Percentiles rank a stretch among this genome's conserved stretches.
Conservation (phyloP, 2,888 invertebrate genomes). For the Himalopsyche tibetana region DNA sequence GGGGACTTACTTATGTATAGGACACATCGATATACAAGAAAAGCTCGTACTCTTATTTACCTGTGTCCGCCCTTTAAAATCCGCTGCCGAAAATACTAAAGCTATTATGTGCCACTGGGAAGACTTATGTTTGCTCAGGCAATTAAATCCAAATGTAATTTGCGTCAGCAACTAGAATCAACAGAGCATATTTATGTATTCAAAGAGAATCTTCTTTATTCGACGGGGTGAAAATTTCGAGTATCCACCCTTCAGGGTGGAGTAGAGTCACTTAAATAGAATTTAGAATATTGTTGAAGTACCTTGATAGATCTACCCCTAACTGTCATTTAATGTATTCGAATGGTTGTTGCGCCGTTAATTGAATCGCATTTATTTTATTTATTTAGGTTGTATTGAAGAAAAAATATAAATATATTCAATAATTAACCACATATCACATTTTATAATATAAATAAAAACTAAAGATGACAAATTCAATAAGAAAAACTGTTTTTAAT, state of each 20-base stretch:
- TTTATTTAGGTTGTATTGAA: no score
- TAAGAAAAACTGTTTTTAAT: no score
- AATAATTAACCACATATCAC: no score
- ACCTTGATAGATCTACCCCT: no score
- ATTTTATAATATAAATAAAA: no score
- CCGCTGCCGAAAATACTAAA: constrained; percentile 40
- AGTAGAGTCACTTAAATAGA: constrained; percentile 26
- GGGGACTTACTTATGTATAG: not conserved
- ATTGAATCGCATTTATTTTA: no score
- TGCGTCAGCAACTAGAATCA: constrained; percentile 61
- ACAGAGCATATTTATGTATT: constrained; percentile 62
- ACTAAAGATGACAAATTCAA: no score
- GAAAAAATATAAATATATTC: no score
- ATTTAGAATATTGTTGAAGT: no score
- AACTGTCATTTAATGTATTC: no score
- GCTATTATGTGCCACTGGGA: constrained; percentile 50
- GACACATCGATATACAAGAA: constrained; percentile 35
- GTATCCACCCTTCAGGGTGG: constrained; percentile 39
- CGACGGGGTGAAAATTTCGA: constrained; percentile 37
- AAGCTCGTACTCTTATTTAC: constrained; percentile 40
- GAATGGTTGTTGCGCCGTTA: no score
- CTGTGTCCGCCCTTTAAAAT: constrained; percentile 43
- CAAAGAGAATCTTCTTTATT: constrained; percentile 55
- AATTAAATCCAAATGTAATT: constrained; percentile 65
- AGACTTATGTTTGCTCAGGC: constrained; percentile 62